A percentile compares a stretch with the other conserved stretches of the same genome.
phyloP scores from a whole-genome alignment of 1,140 invertebrate species.

The Phenacoccus solenopsis region DNA sequence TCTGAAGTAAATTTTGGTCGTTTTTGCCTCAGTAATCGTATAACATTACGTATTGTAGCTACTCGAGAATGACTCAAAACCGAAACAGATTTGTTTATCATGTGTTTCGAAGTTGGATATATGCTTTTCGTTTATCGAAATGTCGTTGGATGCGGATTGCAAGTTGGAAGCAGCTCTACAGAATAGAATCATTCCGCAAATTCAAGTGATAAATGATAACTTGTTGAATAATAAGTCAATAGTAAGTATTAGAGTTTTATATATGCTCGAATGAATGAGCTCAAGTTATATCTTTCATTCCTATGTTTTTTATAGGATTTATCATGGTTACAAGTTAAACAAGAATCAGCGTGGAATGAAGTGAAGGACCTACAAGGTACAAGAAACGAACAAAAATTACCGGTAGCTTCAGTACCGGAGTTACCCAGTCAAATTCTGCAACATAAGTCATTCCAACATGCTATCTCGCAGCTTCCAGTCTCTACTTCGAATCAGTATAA shows the following conservation, averaged over 20 bases:
- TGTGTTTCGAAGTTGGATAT: slow-evolving; percentile 28
- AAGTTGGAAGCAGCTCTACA: slow-evolving; percentile 23
- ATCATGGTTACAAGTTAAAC: background rate
- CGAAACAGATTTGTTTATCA: slow-evolving; percentile 26
- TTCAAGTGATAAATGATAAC: background rate
- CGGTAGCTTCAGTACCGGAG: background rate
- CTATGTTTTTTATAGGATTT: background rate
- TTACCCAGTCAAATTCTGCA: background rate
- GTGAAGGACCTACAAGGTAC: background rate
- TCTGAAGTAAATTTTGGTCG: no score
- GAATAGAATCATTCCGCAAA: background rate
- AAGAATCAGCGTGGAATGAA: background rate
- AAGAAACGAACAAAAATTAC: background rate
- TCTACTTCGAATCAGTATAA: background rate
- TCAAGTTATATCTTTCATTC: background rate
- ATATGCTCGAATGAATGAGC: no score
- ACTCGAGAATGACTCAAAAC: slow-evolving; percentile 25
- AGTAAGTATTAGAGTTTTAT: background rate
- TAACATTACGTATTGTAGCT: slow-evolving; percentile 22
- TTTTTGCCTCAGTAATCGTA: background rate
- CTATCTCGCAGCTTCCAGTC: background rate
- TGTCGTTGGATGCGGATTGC: slow-evolving; percentile 25
- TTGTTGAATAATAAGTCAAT: background rate
- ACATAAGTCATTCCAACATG: background rate
- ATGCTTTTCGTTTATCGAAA: slow-evolving; percentile 25